phyloP scores from a whole-genome alignment of 35 echinoderm and acorn worm genomes.

The Holothuria glaberrima region DNA sequence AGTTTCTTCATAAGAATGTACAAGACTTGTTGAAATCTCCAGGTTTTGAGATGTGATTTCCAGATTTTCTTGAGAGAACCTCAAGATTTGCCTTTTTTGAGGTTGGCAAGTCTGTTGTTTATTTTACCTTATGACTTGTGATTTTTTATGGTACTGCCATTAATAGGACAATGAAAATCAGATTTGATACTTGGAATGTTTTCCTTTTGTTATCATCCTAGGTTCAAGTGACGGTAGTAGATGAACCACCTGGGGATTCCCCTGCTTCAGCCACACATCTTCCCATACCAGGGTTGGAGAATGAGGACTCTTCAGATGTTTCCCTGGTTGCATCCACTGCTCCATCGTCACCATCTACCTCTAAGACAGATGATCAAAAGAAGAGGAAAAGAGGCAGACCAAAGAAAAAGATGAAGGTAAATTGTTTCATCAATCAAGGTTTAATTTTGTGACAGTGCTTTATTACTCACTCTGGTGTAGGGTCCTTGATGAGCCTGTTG shows the following conservation, averaged over 20 bases:
- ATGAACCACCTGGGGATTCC: conserved; percentile 30
- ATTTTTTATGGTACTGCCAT: too few relatives aligned
- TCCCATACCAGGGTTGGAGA: conserved; percentile 16
- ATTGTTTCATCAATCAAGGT: too few relatives aligned
- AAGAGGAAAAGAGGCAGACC: conserved; percentile 35
- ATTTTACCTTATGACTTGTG: too few relatives aligned
- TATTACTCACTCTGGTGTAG: too few relatives aligned
- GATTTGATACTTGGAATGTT: neutral
- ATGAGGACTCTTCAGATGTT: conserved; percentile 32
- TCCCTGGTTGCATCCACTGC: conserved; percentile 43
- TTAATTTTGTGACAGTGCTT: neutral
- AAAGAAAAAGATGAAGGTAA: conserved; percentile 3
- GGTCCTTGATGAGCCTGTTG: too few relatives aligned
- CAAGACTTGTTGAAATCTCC: too few relatives aligned
- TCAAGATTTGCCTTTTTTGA: too few relatives aligned
- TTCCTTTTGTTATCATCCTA: neutral
- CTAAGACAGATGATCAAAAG: conserved; percentile 43
- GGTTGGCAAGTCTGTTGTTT: too few relatives aligned
- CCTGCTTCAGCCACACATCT: conserved; percentile 13
- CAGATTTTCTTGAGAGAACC: too few relatives aligned
- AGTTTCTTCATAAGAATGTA: too few relatives aligned
- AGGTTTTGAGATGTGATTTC: too few relatives aligned
- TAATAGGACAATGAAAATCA: neutral
- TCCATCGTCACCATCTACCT: conserved; percentile 21
- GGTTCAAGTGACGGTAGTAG: conserved; percentile 42